Base-by-base conservation (phyloP, 2,797 vertebrate species). In the Lates japonicus region DNA sequence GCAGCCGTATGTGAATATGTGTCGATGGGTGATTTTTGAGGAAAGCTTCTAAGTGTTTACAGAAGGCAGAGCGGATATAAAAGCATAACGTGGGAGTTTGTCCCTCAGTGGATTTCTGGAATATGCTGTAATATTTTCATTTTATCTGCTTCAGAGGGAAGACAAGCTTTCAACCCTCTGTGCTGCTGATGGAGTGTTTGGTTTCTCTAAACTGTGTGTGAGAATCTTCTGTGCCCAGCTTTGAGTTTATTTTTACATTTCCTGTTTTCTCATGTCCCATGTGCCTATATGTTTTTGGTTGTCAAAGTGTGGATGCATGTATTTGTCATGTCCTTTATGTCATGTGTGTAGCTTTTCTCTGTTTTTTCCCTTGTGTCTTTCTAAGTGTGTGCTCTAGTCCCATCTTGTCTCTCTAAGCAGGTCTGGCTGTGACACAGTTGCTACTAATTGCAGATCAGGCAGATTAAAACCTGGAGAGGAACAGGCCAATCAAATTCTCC, bases 81-180 rank as follows among this genome's bases (percentile, higher is more conserved):
- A 92, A 92, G 89, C 83, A 68, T 17, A 80, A 87, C 54, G 87
- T 92, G 90, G 89, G 89, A 85, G 88, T 90, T 83, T 80, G 90
- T 89, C 87, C 90, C 90, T 90, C 86, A 35, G 86, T 87, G 85
- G 87, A 89, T 87, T 92, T 88, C 72, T 77, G 52, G 70, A 90
- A 90, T 52, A 71, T 78, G 80, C 85, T 72, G 72, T 89, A 75
- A 85, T 89, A 85, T 90, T 90, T 87, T 77, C 58, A 87, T 90
- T 91, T 90, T 44, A 92, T 91, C 77, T 86, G 70, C 83, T 89
- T 89, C 83, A 88, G 83, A 91, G 67, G 63, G 73, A 87, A 84
- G 80, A 86, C 25, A 49, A 75, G 83, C 91, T 89, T 84, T 86
- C 87, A 88, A 86, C 78, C 73, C 76, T 66, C 68, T 9, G 82